Base-by-base conservation (phyloP, 2,888 invertebrate genomes). In the Heliconius hortense region DNA sequence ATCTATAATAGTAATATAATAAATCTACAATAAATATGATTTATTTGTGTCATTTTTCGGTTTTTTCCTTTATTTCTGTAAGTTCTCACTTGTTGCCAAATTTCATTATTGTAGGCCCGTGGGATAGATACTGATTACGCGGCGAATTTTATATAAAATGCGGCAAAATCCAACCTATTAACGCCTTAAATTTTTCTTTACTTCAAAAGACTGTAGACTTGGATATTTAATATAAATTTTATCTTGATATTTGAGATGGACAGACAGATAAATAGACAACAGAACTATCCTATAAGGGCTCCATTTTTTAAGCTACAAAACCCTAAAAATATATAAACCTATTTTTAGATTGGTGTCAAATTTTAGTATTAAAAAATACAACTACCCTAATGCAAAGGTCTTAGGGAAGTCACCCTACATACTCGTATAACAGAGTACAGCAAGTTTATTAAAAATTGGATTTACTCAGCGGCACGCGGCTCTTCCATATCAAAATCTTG, bases 391-490 rank as follows among this genome's bases (percentile, higher is more conserved):
- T 28, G 13, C 31, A 48, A 63, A 72, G 62, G 4, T 18, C 28
- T 67, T 26, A 64, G 66, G 66, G 66, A 43, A 43, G 70, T 64
- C 70, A 79, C 81, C 82, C 76, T 77, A 77, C 69, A 48, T 18
- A 21, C 48, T 48, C 48, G 62, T 24, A 59, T 68, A 80, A 77
- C 76, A 67, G 60, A 68, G 75, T 82, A 83, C 82, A 82, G 82
- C 78, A 83, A 88, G 89, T 89, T 90, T 90, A 91, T 91, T 90
- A 91, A 91, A 91, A 90, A 90, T 90, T 88, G 89, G 88, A 91
- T 90, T 90, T 86, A 83, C 83, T 84, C 81, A 77, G 74, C 28
- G 82, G 83, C 80, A 83, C 85, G 85, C 84, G 85, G 81, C 84
- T 80, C 77, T 76, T 82, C 81, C 83, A 77, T 84, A 84, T 83